Evolutionary conservation across 2,797 vertebrate genomes (phyloP), one percentile per base, ranked within the genome.

Genomic region (Podargus strigoides): DNA sequence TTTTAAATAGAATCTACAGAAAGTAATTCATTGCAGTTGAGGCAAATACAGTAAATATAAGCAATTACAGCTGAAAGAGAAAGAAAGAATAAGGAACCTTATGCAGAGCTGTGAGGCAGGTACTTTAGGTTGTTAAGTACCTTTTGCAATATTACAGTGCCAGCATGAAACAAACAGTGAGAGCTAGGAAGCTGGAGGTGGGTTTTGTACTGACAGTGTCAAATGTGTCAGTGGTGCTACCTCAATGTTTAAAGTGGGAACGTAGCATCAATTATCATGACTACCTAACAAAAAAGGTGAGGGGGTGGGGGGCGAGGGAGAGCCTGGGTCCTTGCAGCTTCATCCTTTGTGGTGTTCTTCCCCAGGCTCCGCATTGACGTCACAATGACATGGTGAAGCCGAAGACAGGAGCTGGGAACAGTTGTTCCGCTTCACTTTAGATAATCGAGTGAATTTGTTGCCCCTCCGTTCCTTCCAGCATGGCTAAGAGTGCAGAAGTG

Each of bases 401-500:
- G 42, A 94, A 96, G 80, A 80, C 89, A 80, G 84, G 87, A 95
- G 78, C 89, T 74, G 74, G 87, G 76, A 90, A 73, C 42, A 2
- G 64, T 90, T 89, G 55, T 87, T 89, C 70, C 84, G 78, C 89
- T 75, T 73, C 91, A 42, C 50, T 83, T 82, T 27, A 76, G 89
- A 26, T 44, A 58, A 46, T 1, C 14, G 60, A 79, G 82, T 24
- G 88, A 86, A 75, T 73, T 84, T 80, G 72, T 91, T 32, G 8
- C 37, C 53, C 2, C 41, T 52, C 70, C 0, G 0, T 53, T 76
- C 52, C 58, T 76, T 21, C 69, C 91, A 73, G 90, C 97, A 99
- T 99, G 99, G 99, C 99, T 67, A 99, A 99, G 95, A 99, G 98
- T 4, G 97, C 99, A 6, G 99, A 99, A 96, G 99, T 99, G 96